Evolutionary conservation across 2,113 vertebrate genomes (phyloP), one percentile per base, ranked within the genome.

Genomic region (Notarius quadriscutis): DNA sequence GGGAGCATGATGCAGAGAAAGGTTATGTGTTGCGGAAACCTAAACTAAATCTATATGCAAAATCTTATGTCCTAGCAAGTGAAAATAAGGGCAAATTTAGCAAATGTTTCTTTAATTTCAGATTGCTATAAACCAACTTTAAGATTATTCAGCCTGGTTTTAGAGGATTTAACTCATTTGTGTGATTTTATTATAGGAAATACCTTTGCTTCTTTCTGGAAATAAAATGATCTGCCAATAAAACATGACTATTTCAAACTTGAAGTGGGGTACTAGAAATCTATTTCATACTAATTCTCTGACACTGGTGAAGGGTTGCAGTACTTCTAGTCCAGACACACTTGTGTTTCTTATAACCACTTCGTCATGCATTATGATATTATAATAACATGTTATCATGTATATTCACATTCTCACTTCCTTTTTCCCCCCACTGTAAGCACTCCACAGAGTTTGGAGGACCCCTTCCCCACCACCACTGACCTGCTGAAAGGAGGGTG

Each of bases 401-500:
- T 30, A 78, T 85, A 87, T 88, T 84, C 79, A 84, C 88, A 78
- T 89, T 72, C n/a, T 58, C 14, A 18, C n/a, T 57, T 57, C 11
- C 0, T 34, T 63, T 18, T n/a, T 71, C 58, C n/a, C 34, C 17
- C 14, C 11, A 58, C 60, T 51, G 53, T 90, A n/a, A 27, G 53
- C 90, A 94, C 94, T 84, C 84, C 83, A 9, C 87, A 91, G 84
- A 81, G 90, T 50, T n/a, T 86, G 53, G 86, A 90, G 84, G 60
- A 89, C 41, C 91, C 90, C 1, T 82, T 89, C 81, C 91, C 93
- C 22, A 34, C 85, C 84, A 93, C 91, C 62, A 91, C 92, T 25
- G 92, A 90, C 83, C 89, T 94, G 81, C 91, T 94, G 58, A 30
- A 88, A 5, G 90, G 81, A 84, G 30, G 93, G 94, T 94, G 93